These are phyloP conservation scores for Frankliniella fusca DNA, from an alignment of 2,888 invertebrate species.

Conservation along the genomic window DNA sequence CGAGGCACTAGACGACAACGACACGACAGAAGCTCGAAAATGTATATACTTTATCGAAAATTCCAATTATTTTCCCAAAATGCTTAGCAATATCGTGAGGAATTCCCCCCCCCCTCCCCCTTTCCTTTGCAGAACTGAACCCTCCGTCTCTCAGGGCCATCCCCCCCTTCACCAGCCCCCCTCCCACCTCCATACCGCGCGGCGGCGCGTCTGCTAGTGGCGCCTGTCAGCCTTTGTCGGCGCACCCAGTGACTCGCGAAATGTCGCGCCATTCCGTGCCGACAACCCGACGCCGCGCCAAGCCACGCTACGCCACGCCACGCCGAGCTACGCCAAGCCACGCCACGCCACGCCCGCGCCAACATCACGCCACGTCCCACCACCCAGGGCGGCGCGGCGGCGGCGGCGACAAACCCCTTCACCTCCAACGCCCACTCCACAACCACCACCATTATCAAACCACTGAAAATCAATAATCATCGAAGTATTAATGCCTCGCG, in stretches of 20 bases:
- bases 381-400: background rate
- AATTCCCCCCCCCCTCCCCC: no score
- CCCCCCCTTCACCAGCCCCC: background rate
- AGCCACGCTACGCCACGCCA: background rate
- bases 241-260: slow-evolving; percentile 17
- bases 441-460: background rate
- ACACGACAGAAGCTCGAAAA: no score
- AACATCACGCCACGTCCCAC: background rate
- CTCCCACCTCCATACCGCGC: background rate
- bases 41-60: no score
- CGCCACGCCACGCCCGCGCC: background rate
- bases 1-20: no score
- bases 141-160: background rate
- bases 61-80: no score
- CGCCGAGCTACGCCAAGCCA: background rate
- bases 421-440: background rate
- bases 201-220: slow-evolving; percentile 6
- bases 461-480: no score
- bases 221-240: slow-evolving; percentile 24
- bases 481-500: no score
- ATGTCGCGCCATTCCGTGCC: slow-evolving; percentile 7
- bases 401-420: background rate
- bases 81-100: no score
- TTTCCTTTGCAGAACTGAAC: background rate
- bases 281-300: background rate